Evolutionary conservation across 2,797 vertebrate genomes (phyloP).

Genomic region (Crocidura indochinensis): DNA sequence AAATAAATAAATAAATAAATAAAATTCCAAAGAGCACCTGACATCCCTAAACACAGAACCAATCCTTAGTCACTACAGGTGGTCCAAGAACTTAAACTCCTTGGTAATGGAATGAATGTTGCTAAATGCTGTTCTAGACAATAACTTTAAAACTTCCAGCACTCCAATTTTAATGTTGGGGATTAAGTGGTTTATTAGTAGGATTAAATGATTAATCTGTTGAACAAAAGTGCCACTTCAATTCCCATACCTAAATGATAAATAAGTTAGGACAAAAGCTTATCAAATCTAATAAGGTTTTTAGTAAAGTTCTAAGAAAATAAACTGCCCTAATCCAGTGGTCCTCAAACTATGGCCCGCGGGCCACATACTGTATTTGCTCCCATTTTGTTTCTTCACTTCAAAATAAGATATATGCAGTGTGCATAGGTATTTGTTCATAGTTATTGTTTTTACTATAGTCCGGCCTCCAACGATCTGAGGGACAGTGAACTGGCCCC

Average conservation of each 20-base stretch:
- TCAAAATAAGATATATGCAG: too few relatives aligned
- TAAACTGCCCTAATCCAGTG: background rate
- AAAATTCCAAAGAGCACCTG: conserved; percentile 17
- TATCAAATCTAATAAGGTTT: conserved; percentile 43
- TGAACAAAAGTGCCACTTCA: background rate
- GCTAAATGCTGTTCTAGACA: conserved; percentile 60
- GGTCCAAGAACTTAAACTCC: conserved; percentile 13
- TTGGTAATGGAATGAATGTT: background rate
- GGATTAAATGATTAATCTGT: conserved; percentile 17
- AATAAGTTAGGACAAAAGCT: conserved; percentile 35
- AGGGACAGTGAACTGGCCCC: too few relatives aligned
- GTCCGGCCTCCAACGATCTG: too few relatives aligned
- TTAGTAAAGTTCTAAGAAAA: conserved; percentile 27
- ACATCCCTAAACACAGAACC: conserved; percentile 22
- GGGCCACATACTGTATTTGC: too few relatives aligned
- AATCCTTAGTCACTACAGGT: background rate
- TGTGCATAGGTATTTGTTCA: too few relatives aligned
- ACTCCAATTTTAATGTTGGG: background rate
- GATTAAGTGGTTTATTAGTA: background rate
- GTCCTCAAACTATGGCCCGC: too few relatives aligned
- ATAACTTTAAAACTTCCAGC: background rate
- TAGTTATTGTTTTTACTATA: too few relatives aligned
- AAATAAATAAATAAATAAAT: too few relatives aligned
- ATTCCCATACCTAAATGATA: background rate
- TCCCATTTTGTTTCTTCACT: too few relatives aligned